These are phyloP conservation scores for Lithophane semibrunnea DNA, from an alignment of 2,888 invertebrate species.

Conservation along the genomic window DNA sequence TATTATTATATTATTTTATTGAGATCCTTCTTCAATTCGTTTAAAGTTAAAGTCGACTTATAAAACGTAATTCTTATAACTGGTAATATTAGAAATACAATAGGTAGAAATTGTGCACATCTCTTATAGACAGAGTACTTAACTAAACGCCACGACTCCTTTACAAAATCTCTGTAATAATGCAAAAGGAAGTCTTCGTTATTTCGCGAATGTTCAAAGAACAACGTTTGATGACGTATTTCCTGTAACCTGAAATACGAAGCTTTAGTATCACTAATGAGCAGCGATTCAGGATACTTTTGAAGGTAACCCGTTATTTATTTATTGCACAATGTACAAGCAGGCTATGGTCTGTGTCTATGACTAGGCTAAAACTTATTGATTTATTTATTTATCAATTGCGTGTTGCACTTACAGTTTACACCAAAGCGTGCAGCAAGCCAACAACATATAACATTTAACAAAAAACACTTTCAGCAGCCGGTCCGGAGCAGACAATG, in stretches of 20 bases:
- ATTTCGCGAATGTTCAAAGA: conserved; percentile 10
- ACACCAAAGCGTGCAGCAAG: too few relatives aligned
- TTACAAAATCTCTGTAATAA: conserved; percentile 10
- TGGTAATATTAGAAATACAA: not conserved
- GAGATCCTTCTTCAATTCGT: not conserved
- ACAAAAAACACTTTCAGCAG: too few relatives aligned
- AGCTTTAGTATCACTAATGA: conserved; percentile 10
- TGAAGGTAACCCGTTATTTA: not conserved
- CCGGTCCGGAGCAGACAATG: too few relatives aligned
- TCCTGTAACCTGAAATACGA: not conserved
- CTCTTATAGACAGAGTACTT: not conserved
- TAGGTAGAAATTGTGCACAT: not conserved
- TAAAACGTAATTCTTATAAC: not conserved
- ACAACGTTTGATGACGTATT: not conserved
- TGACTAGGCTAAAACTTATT: not conserved
- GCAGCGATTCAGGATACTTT: not conserved
- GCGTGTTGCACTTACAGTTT: too few relatives aligned
- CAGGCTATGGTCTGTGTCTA: not conserved
- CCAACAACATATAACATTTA: too few relatives aligned
- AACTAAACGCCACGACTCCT: not conserved
- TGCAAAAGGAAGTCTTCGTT: conserved; percentile 19
- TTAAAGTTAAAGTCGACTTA: not conserved
- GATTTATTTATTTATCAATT: too few relatives aligned
- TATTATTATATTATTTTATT: not conserved
- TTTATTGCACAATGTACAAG: not conserved